Percentiles rank a stretch among this genome's conserved stretches.
These are phyloP conservation scores for Lethrus apterus DNA, from an alignment of 1,140 invertebrate genomes.

Conservation along the genomic window DNA sequence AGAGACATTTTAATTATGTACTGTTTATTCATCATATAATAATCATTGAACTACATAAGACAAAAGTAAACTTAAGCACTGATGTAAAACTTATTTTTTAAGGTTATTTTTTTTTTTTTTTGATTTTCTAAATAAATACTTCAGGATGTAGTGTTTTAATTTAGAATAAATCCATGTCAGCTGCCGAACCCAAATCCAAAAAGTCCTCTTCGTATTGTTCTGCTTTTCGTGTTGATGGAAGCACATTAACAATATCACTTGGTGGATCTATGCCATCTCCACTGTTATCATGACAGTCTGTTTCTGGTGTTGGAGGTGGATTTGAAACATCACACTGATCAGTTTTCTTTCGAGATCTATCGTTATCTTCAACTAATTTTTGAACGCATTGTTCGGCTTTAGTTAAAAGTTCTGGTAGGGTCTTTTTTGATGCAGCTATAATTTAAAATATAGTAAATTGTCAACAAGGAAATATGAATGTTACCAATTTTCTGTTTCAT, in stretches of 20 bases:
- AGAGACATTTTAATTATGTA: too few species aligned
- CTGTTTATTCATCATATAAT: too few species aligned
- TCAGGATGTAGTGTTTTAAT: too few species aligned
- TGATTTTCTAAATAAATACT: not conserved
- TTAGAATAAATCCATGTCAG: constrained; percentile 68
- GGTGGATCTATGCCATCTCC: constrained; percentile 53
- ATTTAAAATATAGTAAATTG: constrained; percentile 6
- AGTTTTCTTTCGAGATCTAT: constrained; percentile 41
- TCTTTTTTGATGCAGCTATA: constrained; percentile 39
- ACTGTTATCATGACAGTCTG: constrained; percentile 62
- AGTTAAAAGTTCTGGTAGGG: constrained; percentile 51
- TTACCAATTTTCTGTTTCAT: constrained; percentile 35
- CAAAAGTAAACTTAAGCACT: too few species aligned
- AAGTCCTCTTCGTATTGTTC: constrained; percentile 56
- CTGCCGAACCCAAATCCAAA: constrained; percentile 58
- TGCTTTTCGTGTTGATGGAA: not conserved
- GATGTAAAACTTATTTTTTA: too few species aligned
- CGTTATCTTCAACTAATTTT: constrained; percentile 43
- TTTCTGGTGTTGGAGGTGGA: constrained; percentile 70
- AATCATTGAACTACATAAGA: too few species aligned
- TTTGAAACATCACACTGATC: constrained; percentile 55
- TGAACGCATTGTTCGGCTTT: constrained; percentile 47
- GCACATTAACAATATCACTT: constrained; percentile 30
- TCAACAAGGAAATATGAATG: constrained; percentile 10
- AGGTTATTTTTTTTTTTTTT: not conserved